Base-by-base conservation (phyloP, 2,113 vertebrate species). In the Poicephalus meyeri region DNA sequence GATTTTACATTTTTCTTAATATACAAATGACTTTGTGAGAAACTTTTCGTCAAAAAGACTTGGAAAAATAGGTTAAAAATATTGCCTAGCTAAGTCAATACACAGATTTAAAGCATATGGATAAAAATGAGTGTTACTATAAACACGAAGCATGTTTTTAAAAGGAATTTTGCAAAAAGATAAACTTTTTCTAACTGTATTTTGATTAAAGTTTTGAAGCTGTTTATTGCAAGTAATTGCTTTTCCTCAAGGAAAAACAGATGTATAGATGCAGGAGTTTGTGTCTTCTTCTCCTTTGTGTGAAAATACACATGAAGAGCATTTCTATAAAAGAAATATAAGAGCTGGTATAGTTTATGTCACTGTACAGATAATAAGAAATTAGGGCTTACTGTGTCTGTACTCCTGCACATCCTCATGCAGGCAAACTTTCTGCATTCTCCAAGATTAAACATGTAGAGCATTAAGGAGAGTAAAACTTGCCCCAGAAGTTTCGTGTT, bases 151-250 rank as follows among this genome's bases (percentile, higher is more conserved):
- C 73, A 65, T 88, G 87, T 74, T 96, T 96, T 95, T 74, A 60
- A 96, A 87, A 91, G 93, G 89, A 96, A 95, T 93, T 94, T 82
- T 78, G 89, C 85, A 97, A 95, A 79, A 95, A 93, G 74, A 97
- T 93, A 96, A 94, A 83, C 91, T 91, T 92, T 86, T 94, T 87
- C 88, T 85, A 89, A 94, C 92, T 78, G 70, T 96, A 97, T 93
- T 98, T 97, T 96, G 87, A 80, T 97, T 98, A 95, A 95, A 97
- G 94, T 95, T 97, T 91, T 95, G 88, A 96, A 95, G 70, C 89
- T 97, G 96, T 96, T 97, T 97, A 96, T 97, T 97, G 85, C 95
- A 97, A 98, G 93, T 91, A 98, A 98, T 97, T 97, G 93, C 92
- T 95, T 91, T 76, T 95, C 72, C 79, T 97, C 82, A 95, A 96